phyloP scores from a whole-genome alignment of 1,140 invertebrate species.

The Caenorhabditis inopinata region DNA sequence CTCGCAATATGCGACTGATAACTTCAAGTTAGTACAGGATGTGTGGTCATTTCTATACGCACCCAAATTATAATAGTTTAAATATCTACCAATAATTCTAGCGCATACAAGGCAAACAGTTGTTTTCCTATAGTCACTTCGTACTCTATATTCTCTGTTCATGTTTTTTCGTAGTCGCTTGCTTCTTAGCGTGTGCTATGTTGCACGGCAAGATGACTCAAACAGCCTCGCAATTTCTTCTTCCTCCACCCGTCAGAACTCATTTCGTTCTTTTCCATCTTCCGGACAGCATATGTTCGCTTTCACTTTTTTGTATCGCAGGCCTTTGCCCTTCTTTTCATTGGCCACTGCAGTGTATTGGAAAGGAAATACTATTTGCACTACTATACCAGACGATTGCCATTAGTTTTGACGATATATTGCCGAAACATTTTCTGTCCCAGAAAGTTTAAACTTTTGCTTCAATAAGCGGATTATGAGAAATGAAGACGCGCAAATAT shows the following conservation, averaged over 20 bases:
- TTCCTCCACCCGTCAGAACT: not conserved
- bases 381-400: not conserved
- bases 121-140: not conserved
- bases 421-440: conserved; percentile 25
- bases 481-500: conserved; percentile 32
- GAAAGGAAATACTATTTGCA: conserved; percentile 14
- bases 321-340: not conserved
- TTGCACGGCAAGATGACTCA: conserved; percentile 30
- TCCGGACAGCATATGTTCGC: conserved; percentile 24
- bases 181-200: not conserved
- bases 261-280: not conserved
- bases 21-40: too few relatives aligned
- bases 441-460: conserved; percentile 30
- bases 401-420: not conserved
- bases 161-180: conserved; percentile 13
- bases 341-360: not conserved
- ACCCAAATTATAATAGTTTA: too few relatives aligned
- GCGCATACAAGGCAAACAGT: not conserved
- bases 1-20: too few relatives aligned
- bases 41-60: too few relatives aligned
- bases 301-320: not conserved
- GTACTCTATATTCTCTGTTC: not conserved
- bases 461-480: conserved; percentile 25
- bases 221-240: conserved; percentile 28
- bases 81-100: not conserved